Base-by-base conservation (phyloP, 2,888 invertebrate species). In the Phalera bucephala region DNA sequence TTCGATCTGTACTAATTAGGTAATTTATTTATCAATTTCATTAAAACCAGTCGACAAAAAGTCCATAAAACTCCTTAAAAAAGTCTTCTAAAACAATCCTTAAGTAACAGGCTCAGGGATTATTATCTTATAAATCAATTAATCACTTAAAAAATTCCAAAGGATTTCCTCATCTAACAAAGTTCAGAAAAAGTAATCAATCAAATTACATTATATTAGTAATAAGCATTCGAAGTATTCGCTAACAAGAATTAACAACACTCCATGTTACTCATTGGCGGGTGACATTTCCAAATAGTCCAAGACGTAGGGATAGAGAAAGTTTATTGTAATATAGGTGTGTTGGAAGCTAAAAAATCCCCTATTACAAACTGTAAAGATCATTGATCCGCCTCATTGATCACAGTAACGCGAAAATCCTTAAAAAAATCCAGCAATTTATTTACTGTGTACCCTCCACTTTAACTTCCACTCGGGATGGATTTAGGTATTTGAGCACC, bases 321-420 rank as follows among this genome's bases (percentile, higher is more conserved):
- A 45, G 56, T 39, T 38, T 25, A 53, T 67, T 48, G 36, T 33
- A 21, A 42, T 44, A 36, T 20, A 19, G 34, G 19, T 38, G 50
- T 38, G 65, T 36, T 35, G 47, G 60, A 80, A 54, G 40, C 35
- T 36, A 57, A 54, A 58, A 72, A 72, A 75, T 67, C 73, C 77
- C 71, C 81, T 73, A 79, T 82, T 80, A 83, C 78, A 77, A 80
- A 80, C 72, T 76, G 75, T 63, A 72, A 81, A 81, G 84, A n/a
- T n/a, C n/a, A n/a, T n/a, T n/a, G n/a, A n/a, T n/a, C 81, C 77
- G 71, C 63, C 72, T 60, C 84, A 86, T 85, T 83, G 84, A 86
- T 86, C 85, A 86, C 80, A 68, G 80, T 71, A 79, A 80, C 73
- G 79, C 80, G 82, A 72, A 83, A 86, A 85, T 82, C 84, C 77